These are phyloP conservation scores for Cantharis nigra DNA, from an alignment of 2,888 invertebrate genomes.

Conservation along the genomic window DNA sequence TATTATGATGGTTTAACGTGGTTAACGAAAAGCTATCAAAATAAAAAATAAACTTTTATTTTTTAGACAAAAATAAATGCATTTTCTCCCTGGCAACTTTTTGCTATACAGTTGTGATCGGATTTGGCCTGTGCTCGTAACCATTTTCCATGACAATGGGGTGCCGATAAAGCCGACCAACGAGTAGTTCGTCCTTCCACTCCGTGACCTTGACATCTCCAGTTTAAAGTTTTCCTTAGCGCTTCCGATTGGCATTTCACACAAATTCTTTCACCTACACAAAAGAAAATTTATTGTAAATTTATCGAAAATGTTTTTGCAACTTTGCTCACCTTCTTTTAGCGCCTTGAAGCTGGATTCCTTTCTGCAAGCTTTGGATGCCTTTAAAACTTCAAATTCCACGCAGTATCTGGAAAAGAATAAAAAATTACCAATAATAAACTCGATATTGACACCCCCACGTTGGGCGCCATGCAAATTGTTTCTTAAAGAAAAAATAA, in stretches of 20 bases:
- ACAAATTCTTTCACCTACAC: slow-evolving; percentile 73
- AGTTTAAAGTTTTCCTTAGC: slow-evolving; percentile 72
- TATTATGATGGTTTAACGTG: neutral
- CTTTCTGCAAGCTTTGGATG: slow-evolving; percentile 79
- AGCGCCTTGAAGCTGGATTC: slow-evolving; percentile 73
- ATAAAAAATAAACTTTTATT: neutral
- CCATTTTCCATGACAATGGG: slow-evolving; percentile 91
- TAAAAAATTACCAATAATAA: slow-evolving; percentile 5
- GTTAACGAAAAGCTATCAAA: neutral
- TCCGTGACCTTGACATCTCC: slow-evolving; percentile 86
- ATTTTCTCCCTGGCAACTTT: slow-evolving; percentile 46
- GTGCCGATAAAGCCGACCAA: slow-evolving; percentile 83
- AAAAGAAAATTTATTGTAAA: neutral
- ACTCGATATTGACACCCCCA: neutral
- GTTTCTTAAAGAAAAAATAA: neutral
- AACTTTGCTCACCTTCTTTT: slow-evolving; percentile 67
- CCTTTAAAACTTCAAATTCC: slow-evolving; percentile 81
- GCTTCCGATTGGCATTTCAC: slow-evolving; percentile 85
- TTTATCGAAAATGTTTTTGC: neutral
- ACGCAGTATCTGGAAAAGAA: slow-evolving; percentile 79
- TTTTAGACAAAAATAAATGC: slow-evolving; percentile 53
- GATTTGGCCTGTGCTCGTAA: slow-evolving; percentile 58
- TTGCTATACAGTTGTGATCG: slow-evolving; percentile 46
- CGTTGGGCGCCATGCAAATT: neutral
- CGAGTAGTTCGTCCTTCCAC: slow-evolving; percentile 74